phyloP scores from a whole-genome alignment of 1,140 invertebrate species.

The Arctopsyche grandis region DNA sequence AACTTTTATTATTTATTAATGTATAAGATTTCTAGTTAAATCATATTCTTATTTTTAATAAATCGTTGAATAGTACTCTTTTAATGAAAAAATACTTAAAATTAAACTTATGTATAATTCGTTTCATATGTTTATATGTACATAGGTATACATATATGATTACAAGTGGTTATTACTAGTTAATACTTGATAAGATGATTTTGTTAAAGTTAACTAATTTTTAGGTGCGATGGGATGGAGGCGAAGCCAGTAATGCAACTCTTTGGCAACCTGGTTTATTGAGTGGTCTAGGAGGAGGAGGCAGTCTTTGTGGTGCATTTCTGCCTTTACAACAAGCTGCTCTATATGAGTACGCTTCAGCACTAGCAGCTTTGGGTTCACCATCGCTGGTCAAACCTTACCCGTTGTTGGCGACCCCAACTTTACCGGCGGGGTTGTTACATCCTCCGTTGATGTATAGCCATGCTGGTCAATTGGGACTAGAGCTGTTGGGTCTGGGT shows the following conservation, averaged over 20 bases:
- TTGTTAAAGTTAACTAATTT: neutral
- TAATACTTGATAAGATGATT: neutral
- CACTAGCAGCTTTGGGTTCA: conserved; percentile 29
- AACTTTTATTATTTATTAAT: too few relatives aligned
- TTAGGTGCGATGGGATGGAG: conserved; percentile 27
- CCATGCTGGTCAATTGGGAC: conserved; percentile 7
- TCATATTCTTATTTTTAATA: too few relatives aligned
- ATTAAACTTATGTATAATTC: too few relatives aligned
- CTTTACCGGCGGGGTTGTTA: conserved; percentile 16
- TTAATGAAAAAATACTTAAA: too few relatives aligned
- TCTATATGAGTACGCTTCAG: conserved; percentile 44
- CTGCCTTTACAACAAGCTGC: conserved; percentile 44
- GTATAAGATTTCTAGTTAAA: too few relatives aligned
- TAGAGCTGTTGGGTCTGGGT: conserved; percentile 31
- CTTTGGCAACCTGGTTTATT: conserved; percentile 20
- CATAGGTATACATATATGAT: too few relatives aligned
- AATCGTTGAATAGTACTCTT: too few relatives aligned
- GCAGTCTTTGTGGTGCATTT: conserved; percentile 25
- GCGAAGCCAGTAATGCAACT: neutral
- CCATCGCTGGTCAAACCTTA: conserved; percentile 46
- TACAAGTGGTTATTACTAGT: too few relatives aligned
- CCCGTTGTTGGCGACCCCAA: conserved; percentile 37
- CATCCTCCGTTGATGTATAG: conserved; percentile 23
- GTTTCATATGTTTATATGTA: too few relatives aligned
- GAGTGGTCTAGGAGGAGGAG: neutral